Conservation (phyloP, 2,797 vertebrate species). For the Silurus lanzhouensis region DNA sequence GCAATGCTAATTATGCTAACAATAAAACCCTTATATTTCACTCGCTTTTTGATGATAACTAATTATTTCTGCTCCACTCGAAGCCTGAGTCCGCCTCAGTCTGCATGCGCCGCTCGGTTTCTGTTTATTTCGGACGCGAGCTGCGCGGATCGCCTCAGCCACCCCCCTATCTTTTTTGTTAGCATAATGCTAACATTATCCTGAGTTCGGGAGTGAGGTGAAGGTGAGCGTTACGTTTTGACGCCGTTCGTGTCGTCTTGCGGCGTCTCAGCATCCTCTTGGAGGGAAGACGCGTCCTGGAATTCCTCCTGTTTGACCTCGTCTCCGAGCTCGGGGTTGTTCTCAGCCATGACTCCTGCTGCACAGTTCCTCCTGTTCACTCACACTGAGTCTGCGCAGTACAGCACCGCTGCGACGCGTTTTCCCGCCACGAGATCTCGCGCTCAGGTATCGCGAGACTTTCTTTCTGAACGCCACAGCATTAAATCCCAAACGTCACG, state of each 20-base stretch:
- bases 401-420: slow-evolving; percentile 54
- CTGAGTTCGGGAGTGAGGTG: background rate
- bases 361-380: background rate
- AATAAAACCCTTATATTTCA: too few relatives aligned
- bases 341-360: slow-evolving; percentile 34
- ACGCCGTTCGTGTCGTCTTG: slow-evolving; percentile 74
- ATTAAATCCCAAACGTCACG: background rate
- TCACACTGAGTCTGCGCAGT: slow-evolving; percentile 65
- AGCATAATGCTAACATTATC: slow-evolving; percentile 21
- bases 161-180: slow-evolving; percentile 58
- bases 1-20: background rate
- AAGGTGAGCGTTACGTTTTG: slow-evolving; percentile 70
- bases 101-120: background rate
- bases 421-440: slow-evolving; percentile 48
- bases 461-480: too few relatives aligned
- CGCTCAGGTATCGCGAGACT: slow-evolving; percentile 43
- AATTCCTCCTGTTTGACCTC: slow-evolving; percentile 50
- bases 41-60: too few relatives aligned
- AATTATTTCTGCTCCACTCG: background rate
- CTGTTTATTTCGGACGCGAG: background rate
- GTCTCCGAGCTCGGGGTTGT: slow-evolving; percentile 46
- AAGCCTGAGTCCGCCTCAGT: background rate
- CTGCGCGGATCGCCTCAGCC: slow-evolving; percentile 18
- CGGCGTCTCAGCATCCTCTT: slow-evolving; percentile 61
- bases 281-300: slow-evolving; percentile 7